Conservation (phyloP, 2,797 vertebrate genomes). For the Luscinia luscinia region DNA sequence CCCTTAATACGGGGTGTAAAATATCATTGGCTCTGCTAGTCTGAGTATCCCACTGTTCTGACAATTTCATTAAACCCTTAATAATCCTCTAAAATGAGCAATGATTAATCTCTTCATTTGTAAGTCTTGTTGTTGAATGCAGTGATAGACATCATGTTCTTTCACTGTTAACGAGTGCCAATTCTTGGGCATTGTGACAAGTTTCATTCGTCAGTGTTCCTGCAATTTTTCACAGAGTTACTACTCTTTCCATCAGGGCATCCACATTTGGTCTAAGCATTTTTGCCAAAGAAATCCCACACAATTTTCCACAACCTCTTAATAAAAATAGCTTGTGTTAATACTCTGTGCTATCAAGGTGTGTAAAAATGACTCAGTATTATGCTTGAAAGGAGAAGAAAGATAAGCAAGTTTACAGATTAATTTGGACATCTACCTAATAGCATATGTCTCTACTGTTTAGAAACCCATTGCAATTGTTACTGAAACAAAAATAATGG, state of each 20-base stretch:
- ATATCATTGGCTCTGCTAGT: background rate
- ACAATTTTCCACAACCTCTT: background rate
- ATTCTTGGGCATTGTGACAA: slow-evolving; percentile 54
- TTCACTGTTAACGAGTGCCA: slow-evolving; percentile 31
- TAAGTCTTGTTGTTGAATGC: slow-evolving; percentile 21
- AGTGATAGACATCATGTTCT: slow-evolving; percentile 38
- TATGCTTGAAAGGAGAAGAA: slow-evolving; percentile 29
- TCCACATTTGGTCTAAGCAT: background rate
- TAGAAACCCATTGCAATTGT: slow-evolving; percentile 32
- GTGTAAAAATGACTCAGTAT: background rate
- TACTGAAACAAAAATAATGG: background rate
- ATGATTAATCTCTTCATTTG: slow-evolving; percentile 51
- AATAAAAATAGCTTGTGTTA: background rate
- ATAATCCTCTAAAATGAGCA: slow-evolving; percentile 24
- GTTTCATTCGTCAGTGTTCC: slow-evolving; percentile 55
- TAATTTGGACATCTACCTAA: background rate
- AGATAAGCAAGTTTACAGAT: background rate
- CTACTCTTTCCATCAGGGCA: background rate
- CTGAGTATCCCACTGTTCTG: background rate
- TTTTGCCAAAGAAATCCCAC: slow-evolving; percentile 45
- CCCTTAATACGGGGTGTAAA: background rate
- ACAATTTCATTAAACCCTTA: slow-evolving; percentile 42
- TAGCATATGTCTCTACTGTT: slow-evolving; percentile 9
- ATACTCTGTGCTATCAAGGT: slow-evolving; percentile 3
- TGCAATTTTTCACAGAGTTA: slow-evolving; percentile 47